Evolutionary conservation across 2,113 vertebrate species (phyloP).

Genomic region (Dicerorhinus sumatrensis): DNA sequence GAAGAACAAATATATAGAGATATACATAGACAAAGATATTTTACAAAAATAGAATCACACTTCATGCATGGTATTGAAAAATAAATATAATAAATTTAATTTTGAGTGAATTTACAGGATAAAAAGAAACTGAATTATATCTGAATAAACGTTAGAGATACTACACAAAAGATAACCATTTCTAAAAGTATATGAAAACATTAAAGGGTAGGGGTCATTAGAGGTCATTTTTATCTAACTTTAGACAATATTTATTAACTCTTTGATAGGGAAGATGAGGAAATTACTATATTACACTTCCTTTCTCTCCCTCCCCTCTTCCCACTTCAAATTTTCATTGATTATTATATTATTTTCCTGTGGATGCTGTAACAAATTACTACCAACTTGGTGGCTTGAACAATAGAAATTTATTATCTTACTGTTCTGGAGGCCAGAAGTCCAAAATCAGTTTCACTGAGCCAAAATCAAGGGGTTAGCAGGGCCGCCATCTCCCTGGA

Average conservation of each 20-base stretch:
- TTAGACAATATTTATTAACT: neutral
- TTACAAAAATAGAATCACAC: neutral
- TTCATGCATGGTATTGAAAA: neutral
- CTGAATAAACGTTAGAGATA: neutral
- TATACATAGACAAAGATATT: neutral
- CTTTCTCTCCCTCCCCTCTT: neutral
- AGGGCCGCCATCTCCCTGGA: neutral
- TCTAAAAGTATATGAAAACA: neutral
- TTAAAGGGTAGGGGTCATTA: neutral
- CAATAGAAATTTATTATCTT: neutral
- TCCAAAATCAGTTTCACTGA: neutral
- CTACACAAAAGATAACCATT: neutral
- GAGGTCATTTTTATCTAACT: neutral
- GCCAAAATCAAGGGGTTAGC: neutral
- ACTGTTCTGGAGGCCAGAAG: neutral
- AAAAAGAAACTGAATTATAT: neutral
- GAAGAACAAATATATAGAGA: neutral
- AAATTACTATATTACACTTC: neutral
- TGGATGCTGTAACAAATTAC: neutral
- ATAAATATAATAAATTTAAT: neutral
- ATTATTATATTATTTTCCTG: neutral
- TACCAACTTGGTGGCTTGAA: neutral
- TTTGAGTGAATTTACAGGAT: neutral
- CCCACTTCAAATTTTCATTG: neutral
- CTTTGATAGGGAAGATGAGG: neutral